Base-by-base conservation (phyloP, 2,888 invertebrate species). In the Miltochrista miniata region DNA sequence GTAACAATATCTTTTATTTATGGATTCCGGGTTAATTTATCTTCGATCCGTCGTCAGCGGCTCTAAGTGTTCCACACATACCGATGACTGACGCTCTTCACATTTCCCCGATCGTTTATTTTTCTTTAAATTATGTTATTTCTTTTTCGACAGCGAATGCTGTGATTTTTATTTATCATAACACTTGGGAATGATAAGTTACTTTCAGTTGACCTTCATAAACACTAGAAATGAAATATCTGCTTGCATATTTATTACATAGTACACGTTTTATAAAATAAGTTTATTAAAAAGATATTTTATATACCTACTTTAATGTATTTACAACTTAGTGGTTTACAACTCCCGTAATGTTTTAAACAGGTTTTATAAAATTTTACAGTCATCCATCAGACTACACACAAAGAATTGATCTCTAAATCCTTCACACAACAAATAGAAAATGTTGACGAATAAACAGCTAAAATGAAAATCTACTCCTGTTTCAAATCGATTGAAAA, bases 21-120 rank as follows among this genome's bases (percentile, higher is more conserved):
- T 47, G 49, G 48, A 55, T 46, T 50, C 38, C 49, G 65, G 67
- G 69, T 76, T 79, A 72, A 80, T 83, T 78, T 79, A 82, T 85
- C 76, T 76, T 72, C 66, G 59, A 77, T 78, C 78, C 65, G 69
- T 73, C 72, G 67, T 41, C 60, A 56, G 51, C 55, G 53, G 43
- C 18, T 44, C 36, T 44, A 46, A 43, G 49, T 70, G 73, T 71
- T 73, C 74, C 72, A 58, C 64, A 64, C 68, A 68, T 72, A 72
- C 63, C 65, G 64, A 59, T 66, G 62, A 63, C 59, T 62, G 69
- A 70, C 66, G 63, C 43, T 56, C 59, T 43, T 30, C 34, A 54
- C 36, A 45, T 46, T 54, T 46, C 48, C 44, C 24, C n/a, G 11
- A 45, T 42, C 9, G 35, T 31, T 56, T 47, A 38, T 44, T 48